Base-by-base conservation (phyloP, 2,797 vertebrate genomes). In the Danio aesculapii region DNA sequence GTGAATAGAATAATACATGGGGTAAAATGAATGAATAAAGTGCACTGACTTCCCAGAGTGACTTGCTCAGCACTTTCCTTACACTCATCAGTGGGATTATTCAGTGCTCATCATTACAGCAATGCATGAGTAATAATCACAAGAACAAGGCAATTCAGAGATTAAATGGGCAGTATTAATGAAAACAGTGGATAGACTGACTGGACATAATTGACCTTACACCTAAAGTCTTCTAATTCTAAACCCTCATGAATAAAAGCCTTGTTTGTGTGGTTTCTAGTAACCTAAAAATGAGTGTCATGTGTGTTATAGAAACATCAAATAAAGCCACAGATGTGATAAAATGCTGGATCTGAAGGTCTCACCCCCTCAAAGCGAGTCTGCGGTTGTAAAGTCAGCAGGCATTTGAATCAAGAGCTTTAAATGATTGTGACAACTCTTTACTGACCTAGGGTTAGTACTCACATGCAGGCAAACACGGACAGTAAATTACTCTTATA, bases 391-490 rank as follows among this genome's bases (percentile, higher is more conserved):
- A 47, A 47, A 41, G 41, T 61, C 71, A 67, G 39, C 67, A 39
- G 57, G 52, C 50, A 67, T 79, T 57, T 49, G 14, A 71, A 55
- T 70, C 46, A 19, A 6, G 9, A 44, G 72, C 64, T 49, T 41
- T 43, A 77, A 75, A 55, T 59, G 21, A 77, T 53, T 46, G 17
- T 63, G 49, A 84, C 74, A 43, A 61, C 47, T 61, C 19, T 6
- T 53, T 39, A 66, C 44, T 75, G 9, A 47, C 75, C 44, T 7
- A 53, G 74, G 39, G 8, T 66, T 57, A 46, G 52, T 47, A 66
- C 5, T 47, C n/a, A 57, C 12, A 47, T 14, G 41, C 67, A n/a
- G 9, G 14, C 12, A 46, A 73, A 46, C 39, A 44, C 16, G 49
- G 8, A 63, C 13, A 6, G 5, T 30, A 52, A 43, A 46, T 41